phyloP scores from a whole-genome alignment of 2,888 invertebrate species.

The Ormyrus pomaceus region DNA sequence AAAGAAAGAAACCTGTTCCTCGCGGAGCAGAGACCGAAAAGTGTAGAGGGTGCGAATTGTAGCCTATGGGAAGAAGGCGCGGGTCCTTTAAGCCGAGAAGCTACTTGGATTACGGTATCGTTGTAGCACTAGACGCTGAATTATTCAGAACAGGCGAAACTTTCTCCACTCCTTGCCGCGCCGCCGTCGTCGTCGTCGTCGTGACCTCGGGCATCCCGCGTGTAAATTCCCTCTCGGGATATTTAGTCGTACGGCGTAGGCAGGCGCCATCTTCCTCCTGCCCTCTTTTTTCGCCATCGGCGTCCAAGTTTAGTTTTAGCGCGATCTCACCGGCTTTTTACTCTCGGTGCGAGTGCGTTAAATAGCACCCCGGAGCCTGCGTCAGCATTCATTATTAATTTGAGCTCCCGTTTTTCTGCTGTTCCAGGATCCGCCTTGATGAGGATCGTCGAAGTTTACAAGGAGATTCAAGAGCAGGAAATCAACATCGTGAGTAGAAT shows the following conservation, averaged over 20 bases:
- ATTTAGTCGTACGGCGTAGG: slow-evolving; percentile 32
- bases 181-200: background rate
- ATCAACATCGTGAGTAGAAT: slow-evolving; percentile 92
- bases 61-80: background rate
- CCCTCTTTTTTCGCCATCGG: background rate
- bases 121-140: slow-evolving; percentile 69
- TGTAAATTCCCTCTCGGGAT: slow-evolving; percentile 44
- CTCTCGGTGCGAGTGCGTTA: background rate
- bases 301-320: background rate
- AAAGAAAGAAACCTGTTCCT: background rate
- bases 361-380: background rate
- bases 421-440: slow-evolving; percentile 90
- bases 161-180: slow-evolving; percentile 56
- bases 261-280: background rate
- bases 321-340: background rate
- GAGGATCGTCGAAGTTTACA: slow-evolving; percentile 95
- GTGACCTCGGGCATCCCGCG: slow-evolving; percentile 38
- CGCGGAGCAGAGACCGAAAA: background rate
- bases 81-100: slow-evolving; percentile 44
- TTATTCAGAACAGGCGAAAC: slow-evolving; percentile 72
- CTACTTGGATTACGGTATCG: slow-evolving; percentile 73
- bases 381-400: slow-evolving; percentile 16
- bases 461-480: slow-evolving; percentile 95
- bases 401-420: slow-evolving; percentile 38
- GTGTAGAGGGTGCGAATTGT: background rate